phyloP scores from a whole-genome alignment of 2,888 invertebrate genomes.

The Phytoseiulus persimilis region DNA sequence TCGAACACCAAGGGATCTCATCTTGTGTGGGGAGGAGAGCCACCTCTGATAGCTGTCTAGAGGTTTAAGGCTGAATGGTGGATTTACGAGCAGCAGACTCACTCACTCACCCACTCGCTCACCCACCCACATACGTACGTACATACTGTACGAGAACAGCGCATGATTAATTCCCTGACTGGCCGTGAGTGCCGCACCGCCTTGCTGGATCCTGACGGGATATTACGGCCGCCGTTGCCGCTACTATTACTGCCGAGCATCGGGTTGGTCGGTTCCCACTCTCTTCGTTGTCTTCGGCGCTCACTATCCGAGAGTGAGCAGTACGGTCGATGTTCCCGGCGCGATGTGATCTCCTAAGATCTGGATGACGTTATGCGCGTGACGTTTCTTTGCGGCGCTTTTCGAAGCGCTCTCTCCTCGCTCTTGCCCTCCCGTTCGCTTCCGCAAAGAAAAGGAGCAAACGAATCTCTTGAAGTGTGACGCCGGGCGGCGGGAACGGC shows the following conservation, averaged over 20 bases:
- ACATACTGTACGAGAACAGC: slow-evolving; percentile 5
- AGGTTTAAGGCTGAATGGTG: neutral
- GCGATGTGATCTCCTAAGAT: neutral
- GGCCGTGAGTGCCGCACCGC: slow-evolving; percentile 5
- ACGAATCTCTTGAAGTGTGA: neutral
- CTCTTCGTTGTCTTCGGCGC: neutral
- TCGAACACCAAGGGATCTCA: neutral
- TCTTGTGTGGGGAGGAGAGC: neutral
- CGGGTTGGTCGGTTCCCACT: neutral
- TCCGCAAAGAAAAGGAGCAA: neutral
- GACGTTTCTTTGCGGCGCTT: neutral
- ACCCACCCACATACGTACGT: neutral
- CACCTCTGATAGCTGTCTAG: slow-evolving; percentile 5
- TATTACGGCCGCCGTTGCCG: neutral
- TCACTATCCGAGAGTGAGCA: neutral
- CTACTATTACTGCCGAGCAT: neutral
- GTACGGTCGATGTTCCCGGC: neutral
- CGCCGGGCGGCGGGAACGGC: neutral
- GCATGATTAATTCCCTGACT: neutral
- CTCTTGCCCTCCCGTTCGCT: neutral
- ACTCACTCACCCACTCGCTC: neutral
- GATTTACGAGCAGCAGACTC: neutral
- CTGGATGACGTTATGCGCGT: neutral
- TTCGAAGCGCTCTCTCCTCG: neutral
- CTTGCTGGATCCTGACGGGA: neutral